Evolutionary conservation across 1,140 invertebrate species (phyloP).

Genomic region (Bombus waltoni): DNA sequence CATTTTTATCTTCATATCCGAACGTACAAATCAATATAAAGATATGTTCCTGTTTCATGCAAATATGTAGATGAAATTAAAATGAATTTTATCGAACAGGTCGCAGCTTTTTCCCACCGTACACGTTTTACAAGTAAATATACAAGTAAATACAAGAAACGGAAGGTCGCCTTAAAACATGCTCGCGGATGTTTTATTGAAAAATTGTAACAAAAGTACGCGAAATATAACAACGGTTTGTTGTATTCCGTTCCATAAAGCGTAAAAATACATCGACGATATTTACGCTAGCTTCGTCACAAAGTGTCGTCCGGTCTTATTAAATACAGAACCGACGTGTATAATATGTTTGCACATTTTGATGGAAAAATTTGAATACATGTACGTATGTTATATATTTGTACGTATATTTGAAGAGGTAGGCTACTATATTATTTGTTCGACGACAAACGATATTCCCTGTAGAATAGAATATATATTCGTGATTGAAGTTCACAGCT

Average conservation of each 20-base stretch:
- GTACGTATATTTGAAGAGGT: neutral
- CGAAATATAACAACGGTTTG: neutral
- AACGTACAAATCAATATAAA: neutral
- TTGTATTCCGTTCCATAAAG: neutral
- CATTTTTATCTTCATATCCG: neutral
- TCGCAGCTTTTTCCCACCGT: too few relatives aligned
- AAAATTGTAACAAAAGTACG: too few relatives aligned
- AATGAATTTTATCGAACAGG: neutral
- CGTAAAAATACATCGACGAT: neutral
- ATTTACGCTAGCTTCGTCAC: neutral
- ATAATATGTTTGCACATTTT: neutral
- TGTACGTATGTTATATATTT: too few relatives aligned
- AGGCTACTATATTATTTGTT: neutral
- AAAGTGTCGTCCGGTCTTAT: neutral
- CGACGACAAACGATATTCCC: neutral
- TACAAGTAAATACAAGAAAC: neutral
- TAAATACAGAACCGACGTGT: neutral
- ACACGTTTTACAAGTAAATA: neutral
- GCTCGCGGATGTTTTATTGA: too few relatives aligned
- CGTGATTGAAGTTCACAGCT: constrained; percentile 20
- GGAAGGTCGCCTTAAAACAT: too few relatives aligned
- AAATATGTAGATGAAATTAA: neutral
- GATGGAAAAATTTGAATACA: neutral
- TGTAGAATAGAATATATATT: neutral
- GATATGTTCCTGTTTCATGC: neutral